Base-by-base conservation (phyloP, 2,888 invertebrate species). In the Oithona nana region DNA sequence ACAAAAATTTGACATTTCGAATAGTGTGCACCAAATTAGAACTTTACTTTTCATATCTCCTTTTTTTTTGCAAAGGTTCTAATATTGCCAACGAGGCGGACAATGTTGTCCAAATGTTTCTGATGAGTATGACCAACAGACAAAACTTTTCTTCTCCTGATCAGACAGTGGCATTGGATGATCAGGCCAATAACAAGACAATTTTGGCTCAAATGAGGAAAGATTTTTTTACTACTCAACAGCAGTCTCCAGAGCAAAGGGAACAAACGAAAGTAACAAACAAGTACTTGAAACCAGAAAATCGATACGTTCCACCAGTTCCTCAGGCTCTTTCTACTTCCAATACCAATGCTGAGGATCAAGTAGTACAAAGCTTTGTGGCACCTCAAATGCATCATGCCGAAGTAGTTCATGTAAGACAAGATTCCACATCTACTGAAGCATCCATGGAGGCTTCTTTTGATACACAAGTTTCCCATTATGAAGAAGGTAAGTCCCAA, bases 331-430 rank as follows among this genome's bases (percentile, higher is more conserved):
- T 49, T n/a, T 16, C 22, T 20, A 16, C 16, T 16, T 16, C 26
- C 24, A 26, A 26, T 6, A 11, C 11, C 3, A 26, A 24, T 16
- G 54, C 26, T 3, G 16, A 20, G 3, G 26, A 26, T 54, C 20
- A 22, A 3, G 54, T 54, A 26, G 57, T 57, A 22, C 31, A 20
- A 31, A 24, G 30, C 16, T 57, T 30, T 26, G 30, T 24, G n/a
- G 57, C 22, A 20, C 57, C 57, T 22, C 22, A 30, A 31, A 30
- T 57, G 30, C 57, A 57, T 31, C 39, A 57, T 57, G 57, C 57
- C n/a, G 30, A 57, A n/a, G 39, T 57, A 16, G 57, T 57, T n/a
- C 29, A 29, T 31, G 24, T 57, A n/a, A 29, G 57, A 4, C 13
- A 31, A 20, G 57, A 57, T n/a, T 30, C 57, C 8, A 24, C 57